These are phyloP conservation scores for Triplophysa dalaica DNA, from an alignment of 2,113 vertebrate genomes.

Conservation along the genomic window DNA sequence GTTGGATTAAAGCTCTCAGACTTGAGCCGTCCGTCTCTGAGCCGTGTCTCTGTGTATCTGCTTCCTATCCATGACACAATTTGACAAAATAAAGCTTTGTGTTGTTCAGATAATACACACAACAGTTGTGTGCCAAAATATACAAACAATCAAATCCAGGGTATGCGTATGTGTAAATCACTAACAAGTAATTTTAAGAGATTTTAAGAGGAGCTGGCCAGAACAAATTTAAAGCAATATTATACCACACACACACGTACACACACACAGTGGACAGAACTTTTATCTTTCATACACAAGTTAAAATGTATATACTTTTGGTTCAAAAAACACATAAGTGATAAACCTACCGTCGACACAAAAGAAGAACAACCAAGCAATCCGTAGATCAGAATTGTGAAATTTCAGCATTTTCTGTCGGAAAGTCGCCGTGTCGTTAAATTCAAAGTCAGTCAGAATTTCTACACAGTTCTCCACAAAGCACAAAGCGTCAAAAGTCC, in stretches of 20 bases:
- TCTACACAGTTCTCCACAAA: slow-evolving; percentile 46
- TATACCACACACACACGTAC: background rate
- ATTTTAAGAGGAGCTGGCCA: background rate
- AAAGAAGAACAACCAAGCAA: slow-evolving; percentile 75
- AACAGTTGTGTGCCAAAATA: background rate
- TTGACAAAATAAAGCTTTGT: slow-evolving; percentile 24
- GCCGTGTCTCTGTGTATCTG: slow-evolving; percentile 15
- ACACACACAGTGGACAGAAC: background rate
- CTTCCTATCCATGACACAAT: slow-evolving; percentile 5
- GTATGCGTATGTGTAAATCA: background rate
- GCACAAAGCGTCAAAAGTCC: no score
- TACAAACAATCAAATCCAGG: background rate
- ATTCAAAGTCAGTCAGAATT: slow-evolving; percentile 26
- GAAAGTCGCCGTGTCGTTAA: slow-evolving; percentile 45
- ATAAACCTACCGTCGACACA: slow-evolving; percentile 72
- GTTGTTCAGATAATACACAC: slow-evolving; percentile 9
- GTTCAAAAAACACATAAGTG: background rate
- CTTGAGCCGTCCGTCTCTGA: slow-evolving; percentile 65
- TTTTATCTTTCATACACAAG: background rate
- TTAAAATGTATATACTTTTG: background rate
- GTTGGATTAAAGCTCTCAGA: slow-evolving; percentile 65
- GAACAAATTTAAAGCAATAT: background rate
- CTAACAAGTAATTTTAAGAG: no score
- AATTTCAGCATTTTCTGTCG: slow-evolving; percentile 74
- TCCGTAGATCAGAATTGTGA: slow-evolving; percentile 78